A percentile compares a stretch with the other conserved stretches of the same genome.
These are phyloP conservation scores for Cinara cedri DNA, from an alignment of 2,888 invertebrate species.

Conservation along the genomic window DNA sequence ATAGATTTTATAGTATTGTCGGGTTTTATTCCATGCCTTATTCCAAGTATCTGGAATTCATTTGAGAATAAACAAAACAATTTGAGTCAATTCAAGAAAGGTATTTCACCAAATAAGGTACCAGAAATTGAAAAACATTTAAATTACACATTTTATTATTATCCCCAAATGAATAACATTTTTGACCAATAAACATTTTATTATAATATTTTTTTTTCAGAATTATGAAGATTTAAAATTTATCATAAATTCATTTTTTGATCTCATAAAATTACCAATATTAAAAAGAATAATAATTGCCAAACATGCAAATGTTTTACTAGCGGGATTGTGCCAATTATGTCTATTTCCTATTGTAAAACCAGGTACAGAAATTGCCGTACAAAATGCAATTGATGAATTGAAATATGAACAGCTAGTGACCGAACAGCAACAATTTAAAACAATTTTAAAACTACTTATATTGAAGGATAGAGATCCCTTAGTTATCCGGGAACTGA, in stretches of 20 bases:
- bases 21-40: slow-evolving; percentile 24
- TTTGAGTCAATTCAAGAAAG: not conserved
- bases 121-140: not conserved
- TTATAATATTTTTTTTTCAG: slow-evolving; percentile 27
- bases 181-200: not conserved
- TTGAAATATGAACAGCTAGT: slow-evolving; percentile 32
- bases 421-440: slow-evolving; percentile 7
- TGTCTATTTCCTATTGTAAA: slow-evolving; percentile 33
- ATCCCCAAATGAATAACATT: no score
- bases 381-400: slow-evolving; percentile 17
- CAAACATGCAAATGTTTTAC: slow-evolving; percentile 8
- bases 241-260: slow-evolving; percentile 18
- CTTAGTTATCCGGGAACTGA: slow-evolving; percentile 35
- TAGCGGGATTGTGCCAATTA: slow-evolving; percentile 40
- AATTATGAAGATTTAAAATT: slow-evolving; percentile 45
- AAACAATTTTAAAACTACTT: not conserved
- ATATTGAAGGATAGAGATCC: slow-evolving; percentile 22
- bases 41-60: slow-evolving; percentile 21
- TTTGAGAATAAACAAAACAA: slow-evolving; percentile 1
- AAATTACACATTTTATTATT: not conserved
- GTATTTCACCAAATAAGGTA: not conserved
- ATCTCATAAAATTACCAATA: slow-evolving; percentile 26
- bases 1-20: slow-evolving; percentile 3
- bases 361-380: slow-evolving; percentile 24
- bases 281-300: slow-evolving; percentile 24